Conservation (phyloP, 92 coral and sea anemone species). For the Zoanthus gigantus region DNA sequence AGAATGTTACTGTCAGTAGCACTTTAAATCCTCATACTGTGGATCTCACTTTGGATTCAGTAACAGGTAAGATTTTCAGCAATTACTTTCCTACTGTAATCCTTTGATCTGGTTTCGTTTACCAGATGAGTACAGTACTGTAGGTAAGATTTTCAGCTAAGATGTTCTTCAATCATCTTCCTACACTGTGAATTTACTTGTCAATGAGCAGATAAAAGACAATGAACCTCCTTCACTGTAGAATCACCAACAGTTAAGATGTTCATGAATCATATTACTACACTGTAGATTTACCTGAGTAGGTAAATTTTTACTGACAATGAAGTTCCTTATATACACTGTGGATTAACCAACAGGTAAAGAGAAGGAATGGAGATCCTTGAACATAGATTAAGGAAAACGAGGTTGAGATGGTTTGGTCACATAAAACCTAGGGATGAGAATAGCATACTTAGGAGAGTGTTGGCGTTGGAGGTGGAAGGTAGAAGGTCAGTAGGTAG, state of each 20-base stretch:
- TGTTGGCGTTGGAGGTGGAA: too few species aligned
- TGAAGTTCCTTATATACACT: constrained; percentile 88
- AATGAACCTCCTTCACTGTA: neutral
- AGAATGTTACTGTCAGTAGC: too few species aligned
- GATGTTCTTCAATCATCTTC: neutral
- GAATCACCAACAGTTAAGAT: constrained; percentile 10
- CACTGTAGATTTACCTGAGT: neutral
- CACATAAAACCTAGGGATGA: too few species aligned
- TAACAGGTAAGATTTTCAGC: too few species aligned
- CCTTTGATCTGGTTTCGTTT: too few species aligned
- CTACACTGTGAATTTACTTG: neutral
- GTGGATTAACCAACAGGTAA: constrained; percentile 88
- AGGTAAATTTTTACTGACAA: constrained; percentile 35
- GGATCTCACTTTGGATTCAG: too few species aligned
- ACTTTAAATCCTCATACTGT: too few species aligned
- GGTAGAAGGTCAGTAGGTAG: too few species aligned
- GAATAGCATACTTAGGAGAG: too few species aligned
- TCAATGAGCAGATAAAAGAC: constrained; percentile 51
- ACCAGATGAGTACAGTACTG: neutral
- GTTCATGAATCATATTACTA: neutral
- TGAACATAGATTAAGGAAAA: too few species aligned
- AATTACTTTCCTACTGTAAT: too few species aligned
- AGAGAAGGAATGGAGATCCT: neutral
- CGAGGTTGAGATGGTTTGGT: too few species aligned
- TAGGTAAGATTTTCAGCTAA: constrained; percentile 54